phyloP scores from a whole-genome alignment of 2,888 invertebrate species.

The Luffia ferchaultella region DNA sequence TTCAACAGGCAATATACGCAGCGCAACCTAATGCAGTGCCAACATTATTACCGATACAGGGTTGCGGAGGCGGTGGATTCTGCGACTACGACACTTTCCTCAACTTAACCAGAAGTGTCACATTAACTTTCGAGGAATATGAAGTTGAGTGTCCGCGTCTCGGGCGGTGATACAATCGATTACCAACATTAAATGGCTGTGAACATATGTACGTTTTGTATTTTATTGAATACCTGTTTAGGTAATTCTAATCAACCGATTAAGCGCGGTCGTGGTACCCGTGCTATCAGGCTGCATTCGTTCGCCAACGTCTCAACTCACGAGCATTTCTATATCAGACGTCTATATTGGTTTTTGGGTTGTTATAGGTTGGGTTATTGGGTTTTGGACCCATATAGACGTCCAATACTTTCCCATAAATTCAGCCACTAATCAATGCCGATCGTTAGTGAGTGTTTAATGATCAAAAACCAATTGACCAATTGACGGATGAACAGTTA shows the following conservation, averaged over 20 bases:
- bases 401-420: no score
- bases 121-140: slow-evolving; percentile 28
- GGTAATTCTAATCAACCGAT: neutral
- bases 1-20: slow-evolving; percentile 58
- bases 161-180: neutral
- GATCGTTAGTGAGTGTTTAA: no score
- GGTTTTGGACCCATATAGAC: no score
- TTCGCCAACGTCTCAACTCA: no score
- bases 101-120: slow-evolving; percentile 32
- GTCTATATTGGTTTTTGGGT: no score
- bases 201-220: slow-evolving; percentile 16
- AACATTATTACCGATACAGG: slow-evolving; percentile 39
- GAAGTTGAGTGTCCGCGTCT: slow-evolving; percentile 20
- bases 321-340: no score
- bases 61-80: slow-evolving; percentile 40
- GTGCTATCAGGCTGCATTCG: no score
- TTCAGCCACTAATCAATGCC: no score
- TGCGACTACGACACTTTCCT: slow-evolving; percentile 60
- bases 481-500: no score
- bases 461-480: no score
- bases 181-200: slow-evolving; percentile 27
- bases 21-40: slow-evolving; percentile 40
- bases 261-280: no score
- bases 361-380: no score
- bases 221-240: slow-evolving; percentile 4